phyloP scores from a whole-genome alignment of 1,140 invertebrate genomes.

The Trichonephila clavata region DNA sequence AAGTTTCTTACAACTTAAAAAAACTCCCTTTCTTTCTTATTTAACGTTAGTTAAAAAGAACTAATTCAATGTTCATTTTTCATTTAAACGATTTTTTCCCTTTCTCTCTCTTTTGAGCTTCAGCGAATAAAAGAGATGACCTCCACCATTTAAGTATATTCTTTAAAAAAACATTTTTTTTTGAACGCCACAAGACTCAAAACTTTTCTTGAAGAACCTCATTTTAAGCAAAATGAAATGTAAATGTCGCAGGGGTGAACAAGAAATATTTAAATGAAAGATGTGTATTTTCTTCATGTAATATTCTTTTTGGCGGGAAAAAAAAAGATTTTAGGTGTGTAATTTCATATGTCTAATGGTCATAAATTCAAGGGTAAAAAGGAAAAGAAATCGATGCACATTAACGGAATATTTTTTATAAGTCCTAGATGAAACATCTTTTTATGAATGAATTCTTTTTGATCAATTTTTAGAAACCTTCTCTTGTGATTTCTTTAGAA shows the following conservation, averaged over 20 bases:
- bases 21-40: slow-evolving; percentile 4
- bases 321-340: slow-evolving; percentile 32
- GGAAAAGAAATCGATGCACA: not conserved
- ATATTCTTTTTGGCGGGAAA: not conserved
- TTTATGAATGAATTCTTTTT: not conserved
- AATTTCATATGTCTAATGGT: slow-evolving; percentile 60
- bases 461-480: not conserved
- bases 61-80: slow-evolving; percentile 73
- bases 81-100: slow-evolving; percentile 47
- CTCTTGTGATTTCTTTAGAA: not conserved
- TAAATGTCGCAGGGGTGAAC: slow-evolving; percentile 45
- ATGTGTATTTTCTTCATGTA: slow-evolving; percentile 17
- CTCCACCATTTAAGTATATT: slow-evolving; percentile 15
- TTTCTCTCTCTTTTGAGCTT: slow-evolving; percentile 9
- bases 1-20: slow-evolving; percentile 25
- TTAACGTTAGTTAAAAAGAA: slow-evolving; percentile 63
- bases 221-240: slow-evolving; percentile 39
- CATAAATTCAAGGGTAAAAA: slow-evolving; percentile 30
- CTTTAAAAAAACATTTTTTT: slow-evolving; percentile 34
- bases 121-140: not conserved
- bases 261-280: slow-evolving; percentile 84
- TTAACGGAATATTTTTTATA: slow-evolving; percentile 40
- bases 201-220: slow-evolving; percentile 21
- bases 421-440: not conserved
- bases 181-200: not conserved